Percentiles rank a stretch among this genome's conserved stretches.
Conservation (phyloP, 2,113 vertebrate genomes). For the Gavialis gangeticus region DNA sequence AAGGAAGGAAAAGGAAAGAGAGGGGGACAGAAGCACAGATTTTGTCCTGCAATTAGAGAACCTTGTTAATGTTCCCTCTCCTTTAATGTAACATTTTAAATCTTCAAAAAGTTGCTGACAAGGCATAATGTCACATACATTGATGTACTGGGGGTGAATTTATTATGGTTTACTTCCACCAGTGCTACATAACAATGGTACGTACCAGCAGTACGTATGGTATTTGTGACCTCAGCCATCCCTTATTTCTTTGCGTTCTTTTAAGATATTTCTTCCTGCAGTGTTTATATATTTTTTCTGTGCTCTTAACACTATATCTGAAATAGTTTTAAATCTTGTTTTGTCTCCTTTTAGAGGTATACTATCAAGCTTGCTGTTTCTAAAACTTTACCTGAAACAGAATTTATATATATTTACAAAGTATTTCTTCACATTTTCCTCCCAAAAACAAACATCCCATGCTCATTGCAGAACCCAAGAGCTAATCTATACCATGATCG, state of each 20-base stretch:
- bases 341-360: constrained; percentile 1
- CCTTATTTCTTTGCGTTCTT: background rate
- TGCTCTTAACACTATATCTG: background rate
- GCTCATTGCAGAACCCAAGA: background rate
- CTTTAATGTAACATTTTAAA: background rate
- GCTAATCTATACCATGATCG: background rate
- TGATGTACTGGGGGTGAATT: background rate
- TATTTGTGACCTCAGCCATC: background rate
- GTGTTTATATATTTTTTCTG: background rate
- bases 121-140: background rate
- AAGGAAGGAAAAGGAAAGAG: background rate
- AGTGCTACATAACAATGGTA: background rate
- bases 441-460: background rate
- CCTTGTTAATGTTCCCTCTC: background rate
- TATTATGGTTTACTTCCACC: constrained; percentile 9
- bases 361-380: background rate
- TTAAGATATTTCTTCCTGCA: background rate
- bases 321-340: constrained; percentile 3
- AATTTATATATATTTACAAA: constrained; percentile 21
- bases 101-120: background rate
- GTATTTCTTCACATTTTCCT: background rate
- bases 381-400: constrained; percentile 8
- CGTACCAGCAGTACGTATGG: background rate
- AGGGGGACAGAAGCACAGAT: background rate
- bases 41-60: background rate